phyloP scores from a whole-genome alignment of 1,140 invertebrate species.

The Calosoma granatense region DNA sequence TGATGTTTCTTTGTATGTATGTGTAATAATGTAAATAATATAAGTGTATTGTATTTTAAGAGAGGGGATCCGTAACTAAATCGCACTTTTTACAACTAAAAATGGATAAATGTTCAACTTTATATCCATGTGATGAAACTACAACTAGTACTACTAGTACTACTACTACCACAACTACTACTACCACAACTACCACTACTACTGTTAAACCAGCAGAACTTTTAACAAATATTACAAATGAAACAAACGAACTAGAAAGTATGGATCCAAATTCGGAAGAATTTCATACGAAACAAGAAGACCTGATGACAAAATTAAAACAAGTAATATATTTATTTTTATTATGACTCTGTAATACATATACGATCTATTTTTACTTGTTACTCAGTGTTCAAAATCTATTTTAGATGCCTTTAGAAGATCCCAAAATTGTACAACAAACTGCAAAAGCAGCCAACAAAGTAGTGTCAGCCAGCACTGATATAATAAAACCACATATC shows the following conservation, averaged over 20 bases:
- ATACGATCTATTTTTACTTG: not conserved
- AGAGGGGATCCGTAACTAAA: too few species aligned
- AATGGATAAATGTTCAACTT: not conserved
- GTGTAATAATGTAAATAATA: too few species aligned
- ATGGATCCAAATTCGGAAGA: not conserved
- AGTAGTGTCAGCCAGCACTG: not conserved
- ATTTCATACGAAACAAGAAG: not conserved
- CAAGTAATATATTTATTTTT: not conserved
- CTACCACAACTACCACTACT: not conserved
- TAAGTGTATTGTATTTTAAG: too few species aligned
- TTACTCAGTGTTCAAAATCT: not conserved
- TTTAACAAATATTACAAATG: not conserved
- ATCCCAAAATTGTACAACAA: not conserved
- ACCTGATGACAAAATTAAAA: not conserved
- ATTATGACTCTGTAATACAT: not conserved
- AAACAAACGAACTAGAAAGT: not conserved
- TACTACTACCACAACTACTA: not conserved
- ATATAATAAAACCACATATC: not conserved
- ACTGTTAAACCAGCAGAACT: not conserved
- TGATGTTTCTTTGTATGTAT: not conserved
- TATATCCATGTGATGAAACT: not conserved
- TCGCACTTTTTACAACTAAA: too few species aligned
- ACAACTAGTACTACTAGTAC: not conserved
- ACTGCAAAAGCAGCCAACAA: not conserved
- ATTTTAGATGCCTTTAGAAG: not conserved